Evolutionary conservation across 2,113 vertebrate species (phyloP).

Genomic region (Lamprologus callipterus): DNA sequence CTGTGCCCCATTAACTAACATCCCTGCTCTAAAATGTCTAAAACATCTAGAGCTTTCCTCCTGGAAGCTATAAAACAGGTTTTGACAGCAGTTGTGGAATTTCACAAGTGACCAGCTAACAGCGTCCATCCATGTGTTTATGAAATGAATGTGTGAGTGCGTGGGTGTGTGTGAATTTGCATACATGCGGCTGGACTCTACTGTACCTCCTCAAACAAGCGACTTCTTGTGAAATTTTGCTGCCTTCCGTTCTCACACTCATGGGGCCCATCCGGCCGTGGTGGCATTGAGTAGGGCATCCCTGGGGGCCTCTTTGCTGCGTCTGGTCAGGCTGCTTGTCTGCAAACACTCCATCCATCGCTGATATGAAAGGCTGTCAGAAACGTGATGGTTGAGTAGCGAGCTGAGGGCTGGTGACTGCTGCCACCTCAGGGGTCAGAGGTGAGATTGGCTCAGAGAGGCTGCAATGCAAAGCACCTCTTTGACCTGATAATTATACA

Average conservation of each 20-base stretch:
- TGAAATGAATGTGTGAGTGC: background rate
- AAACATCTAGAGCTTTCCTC: background rate
- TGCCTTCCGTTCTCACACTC: background rate
- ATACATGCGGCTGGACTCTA: background rate
- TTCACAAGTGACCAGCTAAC: background rate
- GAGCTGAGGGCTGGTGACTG: slow-evolving; percentile 29
- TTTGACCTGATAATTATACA: slow-evolving; percentile 51
- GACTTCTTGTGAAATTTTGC: slow-evolving; percentile 23
- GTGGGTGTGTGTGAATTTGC: background rate
- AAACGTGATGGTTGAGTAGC: slow-evolving; percentile 43
- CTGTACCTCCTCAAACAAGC: slow-evolving; percentile 9
- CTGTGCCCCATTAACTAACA: background rate
- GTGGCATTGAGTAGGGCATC: background rate
- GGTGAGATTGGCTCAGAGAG: slow-evolving; percentile 46
- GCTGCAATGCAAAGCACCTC: slow-evolving; percentile 33
- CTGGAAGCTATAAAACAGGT: background rate
- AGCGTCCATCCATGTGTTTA: background rate
- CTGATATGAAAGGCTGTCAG: slow-evolving; percentile 60
- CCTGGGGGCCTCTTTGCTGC: slow-evolving; percentile 30
- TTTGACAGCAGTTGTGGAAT: slow-evolving; percentile 35
- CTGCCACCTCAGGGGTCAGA: slow-evolving; percentile 56
- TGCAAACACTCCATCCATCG: slow-evolving; percentile 57
- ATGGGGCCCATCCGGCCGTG: background rate
- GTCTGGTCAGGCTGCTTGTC: slow-evolving; percentile 34
- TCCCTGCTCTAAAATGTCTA: background rate